These are phyloP conservation scores for Drosophila tropicalis DNA, from an alignment of 1,140 invertebrate genomes.

Conservation along the genomic window DNA sequence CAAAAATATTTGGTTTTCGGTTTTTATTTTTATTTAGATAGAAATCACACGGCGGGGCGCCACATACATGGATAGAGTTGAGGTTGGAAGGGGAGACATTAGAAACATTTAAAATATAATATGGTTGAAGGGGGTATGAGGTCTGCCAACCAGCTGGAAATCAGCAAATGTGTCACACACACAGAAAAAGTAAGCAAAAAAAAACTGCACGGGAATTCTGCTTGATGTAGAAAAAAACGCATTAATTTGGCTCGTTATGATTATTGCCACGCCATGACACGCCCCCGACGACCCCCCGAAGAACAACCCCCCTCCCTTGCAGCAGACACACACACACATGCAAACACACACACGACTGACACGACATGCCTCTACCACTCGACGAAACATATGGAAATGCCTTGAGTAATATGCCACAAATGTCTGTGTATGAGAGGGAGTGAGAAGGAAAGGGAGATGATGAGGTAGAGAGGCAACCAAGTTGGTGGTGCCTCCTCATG, in stretches of 20 bases:
- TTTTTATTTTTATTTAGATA: neutral
- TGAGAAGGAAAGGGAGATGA: neutral
- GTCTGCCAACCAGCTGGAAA: slow-evolving; percentile 29
- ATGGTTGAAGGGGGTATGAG: too few species aligned
- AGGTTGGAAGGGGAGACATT: slow-evolving; percentile 38
- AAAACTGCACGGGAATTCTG: slow-evolving; percentile 76
- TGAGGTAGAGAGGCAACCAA: slow-evolving; percentile 12
- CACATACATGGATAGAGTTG: slow-evolving; percentile 31
- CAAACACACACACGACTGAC: slow-evolving; percentile 2
- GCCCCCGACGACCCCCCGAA: slow-evolving; percentile 9
- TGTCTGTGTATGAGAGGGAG: slow-evolving; percentile 28
- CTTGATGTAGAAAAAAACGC: slow-evolving; percentile 80
- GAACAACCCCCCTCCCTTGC: neutral
- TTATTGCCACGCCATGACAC: slow-evolving; percentile 72
- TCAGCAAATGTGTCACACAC: slow-evolving; percentile 74
- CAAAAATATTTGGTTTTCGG: slow-evolving; percentile 28
- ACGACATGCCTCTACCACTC: slow-evolving; percentile 20
- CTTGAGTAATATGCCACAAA: slow-evolving; percentile 74
- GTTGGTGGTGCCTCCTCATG: slow-evolving; percentile 21
- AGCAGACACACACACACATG: neutral
- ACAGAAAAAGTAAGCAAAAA: neutral
- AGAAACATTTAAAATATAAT: slow-evolving; percentile 35
- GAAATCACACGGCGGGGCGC: slow-evolving; percentile 28
- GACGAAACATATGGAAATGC: slow-evolving; percentile 66
- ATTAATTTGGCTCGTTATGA: slow-evolving; percentile 82